Conservation (phyloP, 2,888 invertebrate genomes). For the Nemapogon koenigi region DNA sequence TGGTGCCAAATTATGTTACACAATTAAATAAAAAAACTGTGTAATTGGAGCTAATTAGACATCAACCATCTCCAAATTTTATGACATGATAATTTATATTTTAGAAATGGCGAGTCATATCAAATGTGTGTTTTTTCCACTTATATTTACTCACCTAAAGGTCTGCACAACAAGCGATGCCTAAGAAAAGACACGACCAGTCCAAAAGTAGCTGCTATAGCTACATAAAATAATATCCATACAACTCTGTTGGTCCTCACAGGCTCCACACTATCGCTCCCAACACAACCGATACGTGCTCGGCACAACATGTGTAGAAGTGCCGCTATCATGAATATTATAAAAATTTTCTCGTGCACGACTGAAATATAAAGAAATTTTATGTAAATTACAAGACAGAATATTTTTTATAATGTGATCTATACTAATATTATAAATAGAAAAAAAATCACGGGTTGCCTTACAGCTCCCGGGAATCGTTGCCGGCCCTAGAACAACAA, state of each 20-base stretch:
- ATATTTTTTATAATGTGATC: neutral
- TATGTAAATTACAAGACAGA: neutral
- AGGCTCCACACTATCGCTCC: conserved; percentile 50
- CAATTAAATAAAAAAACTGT: no score
- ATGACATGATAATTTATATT: no score
- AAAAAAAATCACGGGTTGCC: no score
- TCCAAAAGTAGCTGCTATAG: conserved; percentile 80
- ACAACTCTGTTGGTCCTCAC: conserved; percentile 72
- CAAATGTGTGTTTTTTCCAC: neutral
- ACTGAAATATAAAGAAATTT: conserved; percentile 72
- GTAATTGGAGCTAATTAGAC: no score
- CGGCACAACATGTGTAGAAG: conserved; percentile 78
- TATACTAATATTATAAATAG: no score
- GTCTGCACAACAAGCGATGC: conserved; percentile 88
- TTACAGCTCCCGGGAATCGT: no score
- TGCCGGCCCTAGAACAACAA: no score
- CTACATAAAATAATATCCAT: conserved; percentile 73
- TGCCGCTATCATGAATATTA: conserved; percentile 87
- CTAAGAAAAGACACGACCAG: conserved; percentile 87
- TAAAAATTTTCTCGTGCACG: conserved; percentile 89
- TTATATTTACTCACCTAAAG: conserved; percentile 73
- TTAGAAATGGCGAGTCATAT: no score
- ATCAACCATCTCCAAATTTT: no score
- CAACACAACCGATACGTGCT: conserved; percentile 48
- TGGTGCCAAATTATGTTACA: no score